Base-by-base conservation (phyloP, 2,797 vertebrate genomes). In the Chloroceryle amazona region DNA sequence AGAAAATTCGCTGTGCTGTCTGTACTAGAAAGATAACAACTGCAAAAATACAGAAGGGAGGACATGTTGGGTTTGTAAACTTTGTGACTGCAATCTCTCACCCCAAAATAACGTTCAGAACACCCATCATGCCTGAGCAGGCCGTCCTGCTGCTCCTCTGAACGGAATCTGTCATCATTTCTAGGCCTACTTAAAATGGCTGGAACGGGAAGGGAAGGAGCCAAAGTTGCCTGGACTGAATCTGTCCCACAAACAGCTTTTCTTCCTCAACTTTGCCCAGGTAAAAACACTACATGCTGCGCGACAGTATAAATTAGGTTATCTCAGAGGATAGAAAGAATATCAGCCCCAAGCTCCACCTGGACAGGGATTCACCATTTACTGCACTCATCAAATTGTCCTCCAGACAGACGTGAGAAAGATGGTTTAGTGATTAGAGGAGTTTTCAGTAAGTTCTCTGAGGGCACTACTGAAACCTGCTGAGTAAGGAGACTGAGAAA, bases 211-310 rank as follows among this genome's bases (percentile, higher is more conserved):
- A 11, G 99, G 99, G 22, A 98, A 98, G 88, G 99, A 99, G 68
- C 98, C 98, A 57, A 98, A 65, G 90, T 96, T 99, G 66, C 99
- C 99, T 1, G 99, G 99, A 42, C 97, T 99, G 90, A 98, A 99
- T 70, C 97, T 99, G 97, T 98, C 99, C 91, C 98, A 99, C 90
- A 98, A 99, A 74, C 99, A 99, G 95, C 99, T 99, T 70, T 99
- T 99, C 98, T 99, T 99, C 96, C 98, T 99, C 85, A 99, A 99
- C 97, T 99, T 99, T 93, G 99, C 99, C 74, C 99, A 99, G 99
- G 99, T 99, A 87, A 98, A 91, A 61, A 39, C 51, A 31, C 22
- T n/a, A 5, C 12, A 2, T 4, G 13, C 25, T 54, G 26, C 11
- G 2, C 17, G 21, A 2, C 54, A 68, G 55, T 7, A 20, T 19